These are phyloP conservation scores for Copsychus sechellarum DNA, from an alignment of 2,113 vertebrate genomes.

Conservation along the genomic window DNA sequence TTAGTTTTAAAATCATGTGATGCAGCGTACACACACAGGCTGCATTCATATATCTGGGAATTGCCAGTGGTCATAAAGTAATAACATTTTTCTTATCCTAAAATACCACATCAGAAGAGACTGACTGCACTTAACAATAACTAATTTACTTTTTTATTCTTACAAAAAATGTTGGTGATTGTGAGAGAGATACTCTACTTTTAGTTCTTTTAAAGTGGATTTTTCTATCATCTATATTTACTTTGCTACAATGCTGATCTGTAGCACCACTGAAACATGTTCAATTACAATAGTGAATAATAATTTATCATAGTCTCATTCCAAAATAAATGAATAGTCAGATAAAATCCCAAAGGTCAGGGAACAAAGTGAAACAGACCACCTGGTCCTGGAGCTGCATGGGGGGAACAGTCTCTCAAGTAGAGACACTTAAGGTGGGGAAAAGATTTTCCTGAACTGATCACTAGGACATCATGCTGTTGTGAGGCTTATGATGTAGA, in stretches of 20 bases:
- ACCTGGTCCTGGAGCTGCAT: background rate
- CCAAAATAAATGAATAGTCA: slow-evolving; percentile 33
- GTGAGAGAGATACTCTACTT: background rate
- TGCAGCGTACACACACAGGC: background rate
- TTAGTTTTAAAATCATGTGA: background rate
- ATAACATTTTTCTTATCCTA: background rate
- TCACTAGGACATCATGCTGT: background rate
- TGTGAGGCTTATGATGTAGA: background rate
- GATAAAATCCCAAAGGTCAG: slow-evolving; percentile 26
- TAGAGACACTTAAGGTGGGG: background rate
- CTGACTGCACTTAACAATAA: background rate
- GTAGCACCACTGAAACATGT: background rate
- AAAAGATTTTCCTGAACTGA: background rate
- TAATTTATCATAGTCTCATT: slow-evolving; percentile 34
- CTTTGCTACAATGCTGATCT: background rate
- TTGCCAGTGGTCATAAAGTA: background rate
- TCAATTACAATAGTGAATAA: background rate
- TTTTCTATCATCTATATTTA: background rate
- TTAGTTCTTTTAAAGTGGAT: background rate
- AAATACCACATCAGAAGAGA: background rate
- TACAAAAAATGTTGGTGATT: background rate
- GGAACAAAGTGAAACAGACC: slow-evolving; percentile 28
- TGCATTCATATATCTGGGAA: background rate
- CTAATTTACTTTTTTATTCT: background rate
- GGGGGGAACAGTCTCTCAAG: background rate